Percentiles rank a stretch among this genome's conserved stretches.
Evolutionary conservation across 2,888 invertebrate genomes (phyloP).

Genomic region (Protodeltote pygarga): DNA sequence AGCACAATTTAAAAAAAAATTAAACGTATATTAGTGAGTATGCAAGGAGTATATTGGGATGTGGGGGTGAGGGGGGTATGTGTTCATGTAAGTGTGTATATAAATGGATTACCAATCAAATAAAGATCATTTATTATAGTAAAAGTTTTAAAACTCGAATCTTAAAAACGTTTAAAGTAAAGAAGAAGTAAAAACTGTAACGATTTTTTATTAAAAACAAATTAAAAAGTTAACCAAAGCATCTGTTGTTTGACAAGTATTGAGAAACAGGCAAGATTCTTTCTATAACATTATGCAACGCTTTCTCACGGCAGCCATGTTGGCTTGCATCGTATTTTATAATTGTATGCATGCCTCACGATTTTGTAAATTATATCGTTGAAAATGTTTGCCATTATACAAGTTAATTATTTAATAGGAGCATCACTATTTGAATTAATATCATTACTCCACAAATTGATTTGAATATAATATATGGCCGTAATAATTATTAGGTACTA

Average conservation of each 20-base stretch:
- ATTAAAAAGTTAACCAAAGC: constrained; percentile 15
- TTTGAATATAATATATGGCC: too few relatives aligned
- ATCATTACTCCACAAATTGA: not conserved
- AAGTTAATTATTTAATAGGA: constrained; percentile 14
- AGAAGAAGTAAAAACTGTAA: constrained; percentile 4
- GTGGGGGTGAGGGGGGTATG: too few relatives aligned
- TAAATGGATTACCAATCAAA: too few relatives aligned
- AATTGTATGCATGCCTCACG: constrained; percentile 35
- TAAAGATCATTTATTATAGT: too few relatives aligned
- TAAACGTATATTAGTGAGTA: too few relatives aligned
- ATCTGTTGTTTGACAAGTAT: constrained; percentile 34
- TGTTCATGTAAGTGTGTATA: too few relatives aligned
- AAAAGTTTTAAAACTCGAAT: too few relatives aligned
- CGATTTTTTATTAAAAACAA: constrained; percentile 22
- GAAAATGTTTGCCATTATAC: constrained; percentile 28
- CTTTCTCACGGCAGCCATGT: constrained; percentile 50
- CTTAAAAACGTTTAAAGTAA: too few relatives aligned
- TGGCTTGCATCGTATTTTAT: constrained; percentile 23
- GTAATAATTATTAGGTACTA: too few relatives aligned
- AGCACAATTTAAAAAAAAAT: too few relatives aligned
- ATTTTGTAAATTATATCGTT: constrained; percentile 47
- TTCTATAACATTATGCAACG: constrained; percentile 44
- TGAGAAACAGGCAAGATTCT: constrained; percentile 43
- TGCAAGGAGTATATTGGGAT: too few relatives aligned
- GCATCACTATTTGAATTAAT: constrained; percentile 5